phyloP scores from a whole-genome alignment of 1,140 invertebrate species.

The Nylanderia fulva region DNA sequence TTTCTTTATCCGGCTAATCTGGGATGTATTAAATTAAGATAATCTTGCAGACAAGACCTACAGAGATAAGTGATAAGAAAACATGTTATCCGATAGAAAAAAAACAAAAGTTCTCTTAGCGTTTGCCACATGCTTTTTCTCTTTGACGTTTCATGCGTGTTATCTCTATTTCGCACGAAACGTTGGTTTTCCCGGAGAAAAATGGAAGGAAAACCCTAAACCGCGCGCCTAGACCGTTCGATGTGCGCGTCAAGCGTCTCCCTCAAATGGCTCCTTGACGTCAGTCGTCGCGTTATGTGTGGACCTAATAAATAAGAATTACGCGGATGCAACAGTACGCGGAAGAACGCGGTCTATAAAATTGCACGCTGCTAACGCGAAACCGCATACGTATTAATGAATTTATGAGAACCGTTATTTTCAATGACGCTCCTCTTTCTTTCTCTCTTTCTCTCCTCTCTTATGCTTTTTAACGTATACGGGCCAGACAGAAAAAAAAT shows the following conservation, averaged over 20 bases:
- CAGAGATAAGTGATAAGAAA: neutral
- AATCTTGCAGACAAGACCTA: neutral
- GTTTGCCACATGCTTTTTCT: neutral
- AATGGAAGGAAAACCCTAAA: constrained; percentile 8
- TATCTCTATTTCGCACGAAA: neutral
- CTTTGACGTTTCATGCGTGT: neutral
- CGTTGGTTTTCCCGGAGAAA: constrained; percentile 19
- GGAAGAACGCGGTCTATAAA: constrained; percentile 29
- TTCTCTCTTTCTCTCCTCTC: too few relatives aligned
- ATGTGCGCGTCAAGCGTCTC: neutral
- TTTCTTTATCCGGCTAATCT: neutral
- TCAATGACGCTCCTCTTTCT: neutral
- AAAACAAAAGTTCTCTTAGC: neutral
- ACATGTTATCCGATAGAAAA: neutral
- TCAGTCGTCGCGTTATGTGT: neutral
- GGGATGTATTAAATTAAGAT: neutral
- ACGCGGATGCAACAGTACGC: constrained; percentile 6
- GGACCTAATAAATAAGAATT: constrained; percentile 27
- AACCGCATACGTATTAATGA: neutral
- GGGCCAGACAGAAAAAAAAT: neutral
- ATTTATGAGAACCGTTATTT: constrained; percentile 13
- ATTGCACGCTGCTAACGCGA: neutral
- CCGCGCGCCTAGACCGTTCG: neutral
- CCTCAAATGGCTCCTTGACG: constrained; percentile 10
- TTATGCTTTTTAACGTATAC: neutral